Evolutionary conservation across 2,113 vertebrate genomes (phyloP), one percentile per base, ranked within the genome.

Genomic region (Eulemur macaco): DNA sequence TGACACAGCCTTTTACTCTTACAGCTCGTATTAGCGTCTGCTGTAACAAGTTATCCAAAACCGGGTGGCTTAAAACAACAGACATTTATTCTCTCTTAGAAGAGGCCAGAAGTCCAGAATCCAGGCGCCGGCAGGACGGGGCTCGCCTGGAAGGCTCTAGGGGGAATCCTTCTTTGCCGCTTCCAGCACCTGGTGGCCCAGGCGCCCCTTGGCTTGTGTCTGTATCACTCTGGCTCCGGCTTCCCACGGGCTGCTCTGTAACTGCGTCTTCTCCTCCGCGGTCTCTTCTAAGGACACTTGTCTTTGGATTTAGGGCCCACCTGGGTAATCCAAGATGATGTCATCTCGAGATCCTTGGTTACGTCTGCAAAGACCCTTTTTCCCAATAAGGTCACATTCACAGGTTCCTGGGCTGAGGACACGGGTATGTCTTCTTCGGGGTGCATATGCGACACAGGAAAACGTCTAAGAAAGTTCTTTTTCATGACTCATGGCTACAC

Each of bases 1-100:
- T 4, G 73, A 23, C 6, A 9, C 69, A 2, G 18, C 71, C 37
- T 10, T 68, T 47, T 45, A 45, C 47, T 17, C 58, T 13, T 11
- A 1, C 1, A 2, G 15, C 58, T 21, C 56, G 18, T 39, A 3
- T 15, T 18, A 9, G 39, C 11, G 21, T 42, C n/a, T 23, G 23
- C 63, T 54, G 25, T 6, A 23, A 15, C 10, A 12, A 39, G 34
- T 6, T 17, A 7, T 21, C 73, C 14, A 15, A 37, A 18, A n/a
- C 20, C 17, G 17, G 11, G 37, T 27, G 47, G 47, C 15, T 68
- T 60, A 34, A 74, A 50, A 37, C 10, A 34, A 14, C 47, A 34
- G 8, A 39, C 21, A 6, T 21, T 5, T 82, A 1, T n/a, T 15
- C 80, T 60, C 47, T n/a, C 77, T 21, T 15, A 56, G 18, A 60